Percentiles rank a stretch among this genome's conserved stretches.
Evolutionary conservation across 1,140 invertebrate species (phyloP).

Genomic region (Drosophila guanche): DNA sequence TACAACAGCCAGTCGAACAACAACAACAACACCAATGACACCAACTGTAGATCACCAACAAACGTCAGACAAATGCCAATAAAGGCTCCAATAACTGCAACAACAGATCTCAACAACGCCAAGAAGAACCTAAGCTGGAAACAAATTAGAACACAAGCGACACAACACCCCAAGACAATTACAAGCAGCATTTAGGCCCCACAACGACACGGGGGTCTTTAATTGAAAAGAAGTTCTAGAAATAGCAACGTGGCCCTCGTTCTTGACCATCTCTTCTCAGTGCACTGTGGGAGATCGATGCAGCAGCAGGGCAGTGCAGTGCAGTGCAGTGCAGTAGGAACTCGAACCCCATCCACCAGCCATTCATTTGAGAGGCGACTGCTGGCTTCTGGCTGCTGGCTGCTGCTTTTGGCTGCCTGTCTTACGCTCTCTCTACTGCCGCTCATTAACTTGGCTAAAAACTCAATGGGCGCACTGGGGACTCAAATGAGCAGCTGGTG

Average conservation of each 20-base stretch:
- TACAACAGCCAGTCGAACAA: no score
- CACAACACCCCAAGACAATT: constrained; percentile 7
- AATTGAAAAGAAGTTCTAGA: constrained; percentile 60
- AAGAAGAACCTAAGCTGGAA: no score
- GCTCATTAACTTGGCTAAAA: constrained; percentile 79
- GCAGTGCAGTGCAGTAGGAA: no score
- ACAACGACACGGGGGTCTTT: constrained; percentile 45
- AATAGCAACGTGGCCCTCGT: background rate
- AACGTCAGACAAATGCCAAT: no score
- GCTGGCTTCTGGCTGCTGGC: constrained; percentile 4
- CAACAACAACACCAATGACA: no score
- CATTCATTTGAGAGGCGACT: background rate
- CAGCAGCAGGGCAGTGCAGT: no score
- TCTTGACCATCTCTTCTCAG: constrained; percentile 59
- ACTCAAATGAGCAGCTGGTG: background rate
- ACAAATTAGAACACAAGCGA: no score
- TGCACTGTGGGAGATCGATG: constrained; percentile 64
- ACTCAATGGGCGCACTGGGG: constrained; percentile 57
- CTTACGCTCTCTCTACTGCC: constrained; percentile 49
- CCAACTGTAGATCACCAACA: no score
- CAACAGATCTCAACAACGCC: no score
- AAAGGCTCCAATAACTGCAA: no score
- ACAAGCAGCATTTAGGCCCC: constrained; percentile 26
- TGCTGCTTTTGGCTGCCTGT: constrained; percentile 46
- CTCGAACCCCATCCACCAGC: no score